phyloP scores from a whole-genome alignment of 2,888 invertebrate species.

The Timema cristinae region DNA sequence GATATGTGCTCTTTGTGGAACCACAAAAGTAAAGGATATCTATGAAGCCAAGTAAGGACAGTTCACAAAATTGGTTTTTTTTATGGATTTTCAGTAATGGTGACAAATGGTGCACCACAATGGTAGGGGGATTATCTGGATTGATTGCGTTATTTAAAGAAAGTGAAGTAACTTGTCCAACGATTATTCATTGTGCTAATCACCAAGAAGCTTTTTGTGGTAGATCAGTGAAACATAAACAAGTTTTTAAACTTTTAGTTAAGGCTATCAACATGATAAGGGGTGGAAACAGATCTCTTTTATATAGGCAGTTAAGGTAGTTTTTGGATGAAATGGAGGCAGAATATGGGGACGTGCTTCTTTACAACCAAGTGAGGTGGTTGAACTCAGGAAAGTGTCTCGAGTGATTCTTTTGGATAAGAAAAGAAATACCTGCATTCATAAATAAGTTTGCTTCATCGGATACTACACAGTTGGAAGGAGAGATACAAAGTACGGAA shows the following conservation, averaged over 20 bases:
- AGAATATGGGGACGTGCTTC: constrained; percentile 11
- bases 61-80: neutral
- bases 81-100: neutral
- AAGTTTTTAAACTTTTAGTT: constrained; percentile 11
- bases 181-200: constrained; percentile 12
- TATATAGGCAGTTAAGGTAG: constrained; percentile 1
- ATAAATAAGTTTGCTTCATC: neutral
- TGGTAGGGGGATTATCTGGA: constrained; percentile 10
- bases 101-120: constrained; percentile 15
- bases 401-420: neutral
- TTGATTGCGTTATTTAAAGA: neutral
- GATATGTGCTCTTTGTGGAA: constrained; percentile 11
- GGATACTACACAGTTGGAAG: neutral
- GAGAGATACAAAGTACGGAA: neutral
- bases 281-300: constrained; percentile 7
- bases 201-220: constrained; percentile 18
- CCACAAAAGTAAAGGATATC: constrained; percentile 9
- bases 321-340: neutral
- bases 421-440: constrained; percentile 8
- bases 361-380: constrained; percentile 13
- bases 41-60: neutral
- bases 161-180: neutral
- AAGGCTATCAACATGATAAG: constrained; percentile 15
- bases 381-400: neutral
- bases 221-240: constrained; percentile 10